Evolutionary conservation across 2,113 vertebrate genomes (phyloP).

Genomic region (Sitta europaea): DNA sequence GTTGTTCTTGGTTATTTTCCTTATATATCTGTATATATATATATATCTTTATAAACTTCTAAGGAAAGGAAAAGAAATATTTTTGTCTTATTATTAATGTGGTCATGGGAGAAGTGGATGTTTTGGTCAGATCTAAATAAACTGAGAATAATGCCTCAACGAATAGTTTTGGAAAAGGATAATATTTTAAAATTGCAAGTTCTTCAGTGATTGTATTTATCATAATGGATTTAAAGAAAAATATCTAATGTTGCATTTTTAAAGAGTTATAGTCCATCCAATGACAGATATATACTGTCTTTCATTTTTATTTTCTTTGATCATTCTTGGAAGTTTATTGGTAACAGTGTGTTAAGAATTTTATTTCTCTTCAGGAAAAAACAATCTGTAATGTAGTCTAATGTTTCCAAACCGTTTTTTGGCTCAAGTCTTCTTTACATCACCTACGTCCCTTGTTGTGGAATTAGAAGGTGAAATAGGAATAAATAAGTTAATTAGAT

Average conservation of each 20-base stretch:
- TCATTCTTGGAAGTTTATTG: not conserved
- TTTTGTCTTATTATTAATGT: not conserved
- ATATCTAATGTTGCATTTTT: not conserved
- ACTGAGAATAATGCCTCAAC: not conserved
- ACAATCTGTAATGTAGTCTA: not conserved
- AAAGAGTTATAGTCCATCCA: not conserved
- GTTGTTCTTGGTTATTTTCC: not conserved
- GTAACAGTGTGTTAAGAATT: not conserved
- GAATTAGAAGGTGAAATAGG: not conserved
- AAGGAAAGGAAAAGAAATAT: not conserved
- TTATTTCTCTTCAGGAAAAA: not conserved
- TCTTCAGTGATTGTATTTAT: not conserved
- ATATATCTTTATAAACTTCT: not conserved
- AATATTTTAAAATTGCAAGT: not conserved
- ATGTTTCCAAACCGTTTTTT: not conserved
- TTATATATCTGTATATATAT: not conserved
- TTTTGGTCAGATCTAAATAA: not conserved
- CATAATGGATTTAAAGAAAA: not conserved
- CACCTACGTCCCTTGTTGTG: not conserved
- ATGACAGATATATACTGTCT: not conserved
- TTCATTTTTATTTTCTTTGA: not conserved
- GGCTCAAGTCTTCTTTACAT: not conserved
- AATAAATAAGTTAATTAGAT: not conserved
- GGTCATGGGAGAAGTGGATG: not conserved
- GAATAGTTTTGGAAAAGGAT: not conserved